Conservation (phyloP, 2,113 vertebrate species). For the Lasiurus cinereus region DNA sequence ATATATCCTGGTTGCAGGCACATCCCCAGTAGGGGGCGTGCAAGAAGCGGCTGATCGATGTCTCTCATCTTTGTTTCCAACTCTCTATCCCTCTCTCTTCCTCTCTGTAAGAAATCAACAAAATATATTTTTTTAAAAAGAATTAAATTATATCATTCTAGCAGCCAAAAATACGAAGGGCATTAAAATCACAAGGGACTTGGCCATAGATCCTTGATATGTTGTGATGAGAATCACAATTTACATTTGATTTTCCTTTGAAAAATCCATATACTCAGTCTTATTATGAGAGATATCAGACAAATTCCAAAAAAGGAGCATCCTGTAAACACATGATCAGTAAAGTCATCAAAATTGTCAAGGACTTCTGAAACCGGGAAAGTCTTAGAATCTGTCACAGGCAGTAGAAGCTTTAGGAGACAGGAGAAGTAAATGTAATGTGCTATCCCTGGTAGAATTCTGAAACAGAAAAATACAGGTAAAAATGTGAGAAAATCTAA, state of each 20-base stretch:
- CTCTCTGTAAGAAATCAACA: too few relatives aligned
- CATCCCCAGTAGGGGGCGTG: too few relatives aligned
- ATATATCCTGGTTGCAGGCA: too few relatives aligned
- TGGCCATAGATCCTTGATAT: background rate
- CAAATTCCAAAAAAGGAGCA: background rate
- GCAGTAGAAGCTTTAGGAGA: background rate
- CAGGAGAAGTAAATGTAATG: background rate
- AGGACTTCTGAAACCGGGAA: background rate
- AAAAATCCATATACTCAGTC: background rate
- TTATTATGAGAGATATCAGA: background rate
- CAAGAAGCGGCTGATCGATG: too few relatives aligned
- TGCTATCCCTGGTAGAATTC: background rate
- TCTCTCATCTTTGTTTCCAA: too few relatives aligned
- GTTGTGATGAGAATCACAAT: background rate
- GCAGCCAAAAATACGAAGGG: background rate
- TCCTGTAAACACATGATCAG: background rate
- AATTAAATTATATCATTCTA: background rate
- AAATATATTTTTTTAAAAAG: background rate
- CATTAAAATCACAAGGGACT: background rate
- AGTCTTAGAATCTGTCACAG: background rate
- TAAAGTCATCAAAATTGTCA: background rate
- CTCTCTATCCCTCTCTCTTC: too few relatives aligned
- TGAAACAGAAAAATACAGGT: background rate
- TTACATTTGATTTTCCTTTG: background rate
- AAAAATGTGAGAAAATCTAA: background rate